Evolutionary conservation across 1,140 invertebrate species (phyloP), one percentile per base, ranked within the genome.

Genomic region (Zophobas morio): DNA sequence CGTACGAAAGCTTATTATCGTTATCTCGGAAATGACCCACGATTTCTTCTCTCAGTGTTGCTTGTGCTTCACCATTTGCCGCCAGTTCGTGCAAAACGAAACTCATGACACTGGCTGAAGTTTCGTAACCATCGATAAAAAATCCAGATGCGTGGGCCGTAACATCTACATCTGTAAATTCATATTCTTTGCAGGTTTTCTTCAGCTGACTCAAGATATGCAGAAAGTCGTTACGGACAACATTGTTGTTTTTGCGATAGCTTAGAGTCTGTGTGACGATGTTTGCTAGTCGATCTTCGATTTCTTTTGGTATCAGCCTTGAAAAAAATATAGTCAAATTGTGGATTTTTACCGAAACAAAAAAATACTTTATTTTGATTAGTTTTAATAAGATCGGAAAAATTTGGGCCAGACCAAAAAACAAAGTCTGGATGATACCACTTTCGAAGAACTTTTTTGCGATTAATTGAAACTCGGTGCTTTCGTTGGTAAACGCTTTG

Each of bases 41-140:
- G 0, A 95, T 84, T 87, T 96, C 94, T 78, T 91, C 82, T 46
- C 90, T 87, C 1, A 96, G 82, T 84, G 90, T 92, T 0, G 91
- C 86, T 82, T 95, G 93, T 49, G 90, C 88, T 0, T 89, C 86
- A 1, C 88, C 90, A 86, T 93, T 91, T 20, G 78, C 86, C 1
- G 93, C 90, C 20, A 95, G 82, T 66, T 91, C 88, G 82, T 92
- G 94, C 6, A 84, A 32, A 0, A 79, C 40, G 70, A 78, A 79
- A 60, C 75, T 76, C 54, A 84, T 78, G 1, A 78, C 79, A 20
- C 74, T 5, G 36, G 78, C 74, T 3, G 54, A 57, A 6, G 72
- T 75, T 53, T 78, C 70, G 37, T 73, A 77, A 0, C 75, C 75
- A 40, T 76, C 75, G 53, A 49, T 34, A 42, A 78, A 80, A 78